Base-by-base conservation (phyloP, 2,113 vertebrate species). In the Datnioides undecimradiatus region DNA sequence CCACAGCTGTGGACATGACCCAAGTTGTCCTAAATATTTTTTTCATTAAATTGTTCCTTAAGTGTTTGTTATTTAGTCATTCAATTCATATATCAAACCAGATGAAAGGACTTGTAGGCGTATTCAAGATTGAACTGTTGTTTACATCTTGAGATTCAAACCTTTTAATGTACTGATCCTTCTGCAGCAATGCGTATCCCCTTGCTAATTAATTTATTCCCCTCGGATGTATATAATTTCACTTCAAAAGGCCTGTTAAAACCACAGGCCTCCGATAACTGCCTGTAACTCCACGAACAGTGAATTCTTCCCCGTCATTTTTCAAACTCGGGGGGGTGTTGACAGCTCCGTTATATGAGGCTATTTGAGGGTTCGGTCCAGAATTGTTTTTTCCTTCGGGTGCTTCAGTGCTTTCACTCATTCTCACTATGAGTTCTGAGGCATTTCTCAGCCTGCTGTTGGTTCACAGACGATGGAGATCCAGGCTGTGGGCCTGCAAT, bases 321-420 rank as follows among this genome's bases (percentile, higher is more conserved):
- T 80, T 90, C 76, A 87, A 70, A 38, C 82, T 84, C 8, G 31
- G 40, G 31, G 40, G 67, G 64, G 45, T 85, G 86, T 76, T 84
- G 87, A 91, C 89, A 77, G 77, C 80, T 83, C 73, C 8, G 57
- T 87, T 86, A 73, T 77, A 74, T 40, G 63, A 68, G 71, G 80
- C 79, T 76, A 67, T 92, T 87, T 84, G 69, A 89, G 76, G 88
- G 71, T 79, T 85, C 67, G 58, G 78, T 51, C 78, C 49, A 65
- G 78, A 82, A 84, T 88, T 80, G 88, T 82, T 90, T 90, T 90
- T 82, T 77, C 83, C 81, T 81, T 31, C 3, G 62, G 82, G 55
- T 59, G 72, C 76, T 69, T 80, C 80, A 57, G 34, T 79, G 69
- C 83, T 73, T 82, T 84, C 80, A 57, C 64, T 90, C 80, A 73